phyloP scores from a whole-genome alignment of 2,888 invertebrate species.

The Morpho achilles region DNA sequence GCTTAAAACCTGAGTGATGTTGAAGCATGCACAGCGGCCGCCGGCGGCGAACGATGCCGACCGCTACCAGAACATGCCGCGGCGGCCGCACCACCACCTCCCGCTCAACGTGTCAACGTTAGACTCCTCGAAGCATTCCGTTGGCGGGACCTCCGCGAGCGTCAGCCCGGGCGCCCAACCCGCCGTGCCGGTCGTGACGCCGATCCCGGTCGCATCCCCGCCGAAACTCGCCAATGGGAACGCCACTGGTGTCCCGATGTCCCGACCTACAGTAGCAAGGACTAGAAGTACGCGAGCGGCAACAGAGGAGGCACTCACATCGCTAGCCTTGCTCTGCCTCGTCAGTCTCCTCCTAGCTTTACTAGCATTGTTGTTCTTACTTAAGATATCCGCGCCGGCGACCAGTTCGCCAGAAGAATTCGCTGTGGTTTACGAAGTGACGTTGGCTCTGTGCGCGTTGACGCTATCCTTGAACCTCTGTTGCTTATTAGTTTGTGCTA shows the following conservation, averaged over 20 bases:
- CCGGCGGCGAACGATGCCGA: conserved; percentile 75
- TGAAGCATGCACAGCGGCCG: conserved; percentile 85
- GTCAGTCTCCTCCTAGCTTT: conserved; percentile 91
- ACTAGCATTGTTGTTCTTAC: conserved; percentile 89
- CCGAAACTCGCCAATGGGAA: conserved; percentile 74
- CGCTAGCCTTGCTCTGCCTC: conserved; percentile 90
- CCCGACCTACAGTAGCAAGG: conserved; percentile 53
- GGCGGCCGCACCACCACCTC: conserved; percentile 80
- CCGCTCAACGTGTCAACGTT: conserved; percentile 84
- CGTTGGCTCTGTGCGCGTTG: conserved; percentile 92
- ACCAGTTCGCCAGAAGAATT: conserved; percentile 86
- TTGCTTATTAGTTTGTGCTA: conserved; percentile 94
- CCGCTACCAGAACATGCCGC: conserved; percentile 77
- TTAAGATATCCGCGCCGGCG: conserved; percentile 89
- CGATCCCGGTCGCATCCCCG: conserved; percentile 58
- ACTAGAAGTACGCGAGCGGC: conserved; percentile 58
- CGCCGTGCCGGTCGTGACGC: conserved; percentile 45
- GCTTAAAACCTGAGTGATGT: conserved; percentile 78
- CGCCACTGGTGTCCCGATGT: conserved; percentile 73
- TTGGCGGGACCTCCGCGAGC: conserved; percentile 77
- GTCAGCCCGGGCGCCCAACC: conserved; percentile 78
- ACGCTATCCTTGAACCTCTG: conserved; percentile 93
- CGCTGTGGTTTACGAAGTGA: conserved; percentile 94
- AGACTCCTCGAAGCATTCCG: conserved; percentile 82
- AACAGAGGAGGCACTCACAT: conserved; percentile 87